Base-by-base conservation (phyloP, 2,113 vertebrate species). In the Triplophysa tibetana region DNA sequence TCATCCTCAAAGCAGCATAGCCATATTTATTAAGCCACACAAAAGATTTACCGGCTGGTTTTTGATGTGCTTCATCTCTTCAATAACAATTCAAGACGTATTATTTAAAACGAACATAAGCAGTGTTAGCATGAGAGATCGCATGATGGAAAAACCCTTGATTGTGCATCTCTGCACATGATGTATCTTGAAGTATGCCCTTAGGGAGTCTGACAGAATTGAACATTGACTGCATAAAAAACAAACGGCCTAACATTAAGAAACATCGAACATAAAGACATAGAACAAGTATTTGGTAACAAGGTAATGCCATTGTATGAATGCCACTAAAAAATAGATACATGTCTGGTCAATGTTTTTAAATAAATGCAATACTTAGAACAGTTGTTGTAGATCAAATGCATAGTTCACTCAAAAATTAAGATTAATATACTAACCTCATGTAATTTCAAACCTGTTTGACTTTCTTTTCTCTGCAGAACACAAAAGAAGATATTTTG, bases 31-130 rank as follows among this genome's bases (percentile, higher is more conserved):
- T 26, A 81, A 79, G 77, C 24, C 64, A 73, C 83, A 85, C 72
- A 82, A 85, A 81, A 66, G 19, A 29, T 70, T 76, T 78, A 79
- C 82, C 80, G 78, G 81, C 70, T 82, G 80, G 76, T 78, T 67
- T 79, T 79, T 72, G 65, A 82, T 69, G 67, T 80, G 82, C 67
- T 73, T 61, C 72, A 60, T 85, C 60, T 80, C 72, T 84, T 80
- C 80, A 80, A 73, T 80, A 79, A 80, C 80, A 74, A 73, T 56
- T 56, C 5, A 56, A 19, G 19, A 29, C 11, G 54, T 10, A 16
- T n/a, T 54, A 29, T 70, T 13, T 54, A n/a, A 2, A 43, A 41
- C 6, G 45, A 8, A 1, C 26, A 43, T 62, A 29, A 45, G 21
- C 60, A 52, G 74, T 33, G 45, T 65, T 33, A 26, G 41, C 38